Evolutionary conservation across 2,113 vertebrate species (phyloP).

Genomic region (Actenoides lindsayi): DNA sequence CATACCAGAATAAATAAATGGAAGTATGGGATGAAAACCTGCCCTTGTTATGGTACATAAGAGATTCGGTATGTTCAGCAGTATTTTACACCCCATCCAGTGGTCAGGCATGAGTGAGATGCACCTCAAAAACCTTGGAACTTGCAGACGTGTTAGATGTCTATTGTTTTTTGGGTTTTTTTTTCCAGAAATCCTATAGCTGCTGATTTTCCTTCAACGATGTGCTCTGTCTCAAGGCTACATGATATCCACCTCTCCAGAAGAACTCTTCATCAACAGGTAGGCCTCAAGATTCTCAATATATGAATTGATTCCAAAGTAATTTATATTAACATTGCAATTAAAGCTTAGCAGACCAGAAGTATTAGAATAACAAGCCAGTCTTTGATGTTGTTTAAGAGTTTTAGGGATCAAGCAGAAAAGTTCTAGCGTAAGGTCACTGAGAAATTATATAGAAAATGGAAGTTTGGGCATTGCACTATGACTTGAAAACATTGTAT

Average conservation of each 20-base stretch:
- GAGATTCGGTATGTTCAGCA: not conserved
- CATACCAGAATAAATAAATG: not conserved
- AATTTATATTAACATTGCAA: not conserved
- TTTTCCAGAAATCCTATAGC: not conserved
- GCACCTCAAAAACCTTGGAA: not conserved
- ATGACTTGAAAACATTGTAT: not conserved
- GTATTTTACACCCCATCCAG: not conserved
- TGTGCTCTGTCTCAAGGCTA: not conserved
- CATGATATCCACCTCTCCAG: not conserved
- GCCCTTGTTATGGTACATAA: not conserved
- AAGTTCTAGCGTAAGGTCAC: not conserved
- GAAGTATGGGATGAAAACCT: not conserved
- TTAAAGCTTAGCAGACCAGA: not conserved
- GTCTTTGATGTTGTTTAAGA: not conserved
- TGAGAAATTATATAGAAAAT: not conserved
- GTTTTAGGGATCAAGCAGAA: not conserved
- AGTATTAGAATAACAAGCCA: not conserved
- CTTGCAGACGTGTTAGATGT: not conserved
- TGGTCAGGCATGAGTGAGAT: not conserved
- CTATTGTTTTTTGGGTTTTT: too few relatives aligned
- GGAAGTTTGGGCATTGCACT: not conserved
- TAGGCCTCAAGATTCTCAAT: not conserved
- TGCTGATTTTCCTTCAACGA: not conserved
- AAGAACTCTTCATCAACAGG: not conserved
- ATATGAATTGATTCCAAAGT: not conserved